Evolutionary conservation across 1,140 invertebrate species (phyloP), one percentile per base, ranked within the genome.

Genomic region (Penaeus japonicus): DNA sequence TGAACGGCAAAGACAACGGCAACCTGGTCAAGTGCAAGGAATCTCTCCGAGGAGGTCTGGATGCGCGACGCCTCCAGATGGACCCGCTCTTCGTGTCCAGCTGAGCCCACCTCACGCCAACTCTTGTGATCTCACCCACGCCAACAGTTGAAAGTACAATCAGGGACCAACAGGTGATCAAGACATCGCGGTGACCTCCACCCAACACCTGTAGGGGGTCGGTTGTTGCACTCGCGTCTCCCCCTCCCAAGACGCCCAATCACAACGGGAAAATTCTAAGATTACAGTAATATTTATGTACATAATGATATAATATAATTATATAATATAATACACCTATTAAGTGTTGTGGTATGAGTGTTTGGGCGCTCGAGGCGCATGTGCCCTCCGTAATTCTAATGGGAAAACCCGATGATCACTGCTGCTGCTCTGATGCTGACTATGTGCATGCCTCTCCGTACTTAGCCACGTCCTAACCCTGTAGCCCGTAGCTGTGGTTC

Each of bases 1-100:
- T 84, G 85, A 54, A 75, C 20, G 78, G 85, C 18, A 78, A 84
- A 55, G 85, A 87, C 22, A 62, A 30, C 18, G 57, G 70, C 47
- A 89, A 55, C 83, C 82, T 87, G 79, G 85, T 84, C 77, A 90
- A 90, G 86, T 90, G 89, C 84, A 90, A 90, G 82, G 89, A 90
- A 82, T 87, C 89, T 84, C 89, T 90, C 20, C 80, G 81, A 20
- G 73, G 86, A 62, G 89, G 89, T n/a, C 59, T 80, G 55, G 87
- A 88, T 12, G 84, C 84, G 73, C 78, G 87, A 55, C 78, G 80
- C 18, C 82, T 90, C 35, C 85, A 79, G 18, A 87, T 90, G 77
- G 89, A 90, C 30, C 75, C 85, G 85, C 70, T 90, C n/a, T 90
- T 90, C 80, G 89, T 90, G 73, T 90, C 89, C 20, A 90, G 89